Percentiles rank a stretch among this genome's conserved stretches.
Conservation (phyloP, 2,888 invertebrate genomes). For the Zaprionus bogoriensis region DNA sequence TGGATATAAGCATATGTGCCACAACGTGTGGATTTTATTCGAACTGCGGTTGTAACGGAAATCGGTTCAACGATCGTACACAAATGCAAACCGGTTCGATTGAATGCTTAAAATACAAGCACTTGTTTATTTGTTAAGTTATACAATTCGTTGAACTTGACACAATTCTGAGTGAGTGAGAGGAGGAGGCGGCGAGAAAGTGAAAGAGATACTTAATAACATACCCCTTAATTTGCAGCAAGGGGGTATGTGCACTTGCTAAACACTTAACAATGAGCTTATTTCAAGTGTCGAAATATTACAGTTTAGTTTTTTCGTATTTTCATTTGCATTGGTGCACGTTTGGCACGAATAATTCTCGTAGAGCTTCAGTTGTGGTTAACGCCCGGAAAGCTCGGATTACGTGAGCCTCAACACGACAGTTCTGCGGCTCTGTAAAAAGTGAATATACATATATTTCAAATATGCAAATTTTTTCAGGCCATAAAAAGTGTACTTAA, state of each 20-base stretch:
- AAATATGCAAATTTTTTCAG: neutral
- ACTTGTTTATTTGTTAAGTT: constrained; percentile 4
- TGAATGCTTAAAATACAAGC: constrained; percentile 3
- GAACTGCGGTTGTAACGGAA: constrained; percentile 33
- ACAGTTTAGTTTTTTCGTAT: neutral
- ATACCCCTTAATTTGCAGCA: neutral
- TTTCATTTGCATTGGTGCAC: neutral
- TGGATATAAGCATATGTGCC: neutral
- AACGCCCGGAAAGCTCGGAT: neutral
- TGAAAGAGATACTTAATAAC: neutral
- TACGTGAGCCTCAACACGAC: neutral
- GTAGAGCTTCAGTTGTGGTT: neutral
- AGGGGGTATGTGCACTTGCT: neutral
- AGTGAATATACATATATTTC: neutral
- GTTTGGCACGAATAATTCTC: neutral
- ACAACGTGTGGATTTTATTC: neutral
- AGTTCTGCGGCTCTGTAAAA: neutral
- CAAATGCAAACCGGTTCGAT: constrained; percentile 18
- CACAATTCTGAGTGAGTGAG: constrained; percentile 8
- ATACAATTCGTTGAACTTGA: constrained; percentile 24
- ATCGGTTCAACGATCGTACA: constrained; percentile 40
- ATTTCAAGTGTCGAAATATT: neutral
- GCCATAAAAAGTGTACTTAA: neutral
- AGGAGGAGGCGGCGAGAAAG: neutral
- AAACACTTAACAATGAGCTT: no score